Evolutionary conservation across 2,113 vertebrate genomes (phyloP), one percentile per base, ranked within the genome.

Genomic region (Lepisosteus oculatus): DNA sequence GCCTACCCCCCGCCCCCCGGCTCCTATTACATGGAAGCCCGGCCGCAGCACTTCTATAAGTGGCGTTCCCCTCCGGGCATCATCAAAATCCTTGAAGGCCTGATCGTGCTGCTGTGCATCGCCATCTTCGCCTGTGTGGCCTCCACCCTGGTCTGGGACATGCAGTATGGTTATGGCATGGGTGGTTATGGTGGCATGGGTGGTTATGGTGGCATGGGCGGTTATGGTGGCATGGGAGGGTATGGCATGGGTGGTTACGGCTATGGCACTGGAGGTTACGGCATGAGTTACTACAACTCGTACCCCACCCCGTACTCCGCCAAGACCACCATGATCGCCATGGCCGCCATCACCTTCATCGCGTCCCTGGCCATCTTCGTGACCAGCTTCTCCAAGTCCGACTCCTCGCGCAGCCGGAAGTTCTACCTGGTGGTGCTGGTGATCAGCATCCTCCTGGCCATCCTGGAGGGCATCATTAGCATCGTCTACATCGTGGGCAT

Each of bases 401-500:
- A 74, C 47, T n/a, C 78, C 13, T 77, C 86, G 65, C 88, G 91
- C 0, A 87, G 91, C 0, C 89, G 92, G 3, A 81, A 78, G 44
- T 96, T 95, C 80, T 95, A 93, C 85, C 84, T 96, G 78, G 78
- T 78, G 4, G 80, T 93, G 5, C 81, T 94, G 3, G 86, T 94
- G 64, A 74, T 83, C 55, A 87, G 92, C 2, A 89, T 89, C 55
- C 72, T 93, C 69, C 71, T 95, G 76, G 95, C 93, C 6, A 79
- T 90, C 0, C n/a, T 94, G 71, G 90, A 95, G 90, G 90, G 92
- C 66, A 90, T 95, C 64, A 94, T 95, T 29, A 85, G 93, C 81
- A 93, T 95, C 72, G 89, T 96, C 78, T 96, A 93, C 77, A 76
- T 95, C 65, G 85, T 96, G n/a, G 94, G 93, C 0, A 93, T 96